Conservation (phyloP, 2,888 invertebrate species). For the Crepidodera aurea region DNA sequence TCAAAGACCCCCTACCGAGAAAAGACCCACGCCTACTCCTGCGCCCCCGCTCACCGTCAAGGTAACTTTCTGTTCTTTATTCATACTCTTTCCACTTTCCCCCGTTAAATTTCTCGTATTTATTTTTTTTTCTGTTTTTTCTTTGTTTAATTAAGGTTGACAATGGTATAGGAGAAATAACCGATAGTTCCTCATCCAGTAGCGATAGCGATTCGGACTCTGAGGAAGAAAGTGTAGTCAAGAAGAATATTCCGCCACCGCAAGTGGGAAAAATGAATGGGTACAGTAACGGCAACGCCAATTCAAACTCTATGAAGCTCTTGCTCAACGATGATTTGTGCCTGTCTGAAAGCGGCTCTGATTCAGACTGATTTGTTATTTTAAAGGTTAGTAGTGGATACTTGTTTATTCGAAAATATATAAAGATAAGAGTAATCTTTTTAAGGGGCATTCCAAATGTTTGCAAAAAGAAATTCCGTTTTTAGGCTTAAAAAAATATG, state of each 20-base stretch:
- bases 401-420: not conserved
- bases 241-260: constrained; percentile 35
- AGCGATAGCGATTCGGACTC: constrained; percentile 61
- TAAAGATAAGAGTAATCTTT: too few relatives aligned
- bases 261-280: constrained; percentile 53
- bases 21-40: constrained; percentile 46
- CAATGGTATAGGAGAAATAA: constrained; percentile 58
- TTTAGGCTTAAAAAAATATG: too few relatives aligned
- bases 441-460: too few relatives aligned
- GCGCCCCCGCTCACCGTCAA: constrained; percentile 20
- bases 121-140: too few relatives aligned
- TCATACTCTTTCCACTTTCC: not conserved
- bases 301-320: constrained; percentile 53
- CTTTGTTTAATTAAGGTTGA: constrained; percentile 37
- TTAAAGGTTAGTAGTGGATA: constrained; percentile 1
- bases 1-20: constrained; percentile 39
- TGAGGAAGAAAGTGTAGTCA: constrained; percentile 43
- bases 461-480: too few relatives aligned
- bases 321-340: constrained; percentile 84
- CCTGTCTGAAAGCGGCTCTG: constrained; percentile 86
- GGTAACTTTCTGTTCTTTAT: constrained; percentile 2
- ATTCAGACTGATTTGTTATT: constrained; percentile 57
- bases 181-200: constrained; percentile 54
- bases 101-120: too few relatives aligned
- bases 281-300: constrained; percentile 61